phyloP scores from a whole-genome alignment of 2,113 vertebrate genomes.

The Atlantisia rogersi region DNA sequence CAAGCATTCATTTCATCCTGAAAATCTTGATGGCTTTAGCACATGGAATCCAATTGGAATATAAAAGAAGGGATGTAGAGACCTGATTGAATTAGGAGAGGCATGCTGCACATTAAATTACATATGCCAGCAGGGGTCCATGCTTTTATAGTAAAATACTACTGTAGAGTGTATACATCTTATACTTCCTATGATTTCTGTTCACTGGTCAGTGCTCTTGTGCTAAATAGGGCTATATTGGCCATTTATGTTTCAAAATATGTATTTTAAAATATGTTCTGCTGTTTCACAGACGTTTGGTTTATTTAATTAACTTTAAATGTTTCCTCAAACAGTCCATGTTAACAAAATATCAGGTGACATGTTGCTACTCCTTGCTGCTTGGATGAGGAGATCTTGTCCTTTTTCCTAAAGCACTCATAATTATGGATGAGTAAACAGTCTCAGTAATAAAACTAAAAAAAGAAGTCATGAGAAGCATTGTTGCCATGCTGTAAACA shows the following conservation, averaged over 20 bases:
- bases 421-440: neutral
- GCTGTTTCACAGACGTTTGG: neutral
- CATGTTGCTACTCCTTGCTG: neutral
- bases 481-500: neutral
- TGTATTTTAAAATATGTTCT: neutral
- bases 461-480: neutral
- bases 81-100: conserved; percentile 96
- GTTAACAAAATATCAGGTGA: neutral
- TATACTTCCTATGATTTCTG: conserved; percentile 63
- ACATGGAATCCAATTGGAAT: conserved; percentile 97
- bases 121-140: conserved; percentile 86
- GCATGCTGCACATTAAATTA: conserved; percentile 88
- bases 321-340: neutral
- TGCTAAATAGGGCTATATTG: conserved; percentile 16
- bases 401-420: neutral
- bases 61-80: conserved; percentile 92
- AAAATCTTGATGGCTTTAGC: conserved; percentile 99
- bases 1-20: conserved; percentile 98
- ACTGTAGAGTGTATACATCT: conserved; percentile 59
- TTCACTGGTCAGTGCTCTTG: conserved; percentile 22
- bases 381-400: neutral
- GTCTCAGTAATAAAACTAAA: neutral
- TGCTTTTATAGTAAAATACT: conserved; percentile 78
- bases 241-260: conserved; percentile 28
- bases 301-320: neutral